Percentiles rank a stretch among this genome's conserved stretches.
These are phyloP conservation scores for Scaptodrosophila lebanonensis DNA, from an alignment of 1,140 invertebrate genomes.

Conservation along the genomic window DNA sequence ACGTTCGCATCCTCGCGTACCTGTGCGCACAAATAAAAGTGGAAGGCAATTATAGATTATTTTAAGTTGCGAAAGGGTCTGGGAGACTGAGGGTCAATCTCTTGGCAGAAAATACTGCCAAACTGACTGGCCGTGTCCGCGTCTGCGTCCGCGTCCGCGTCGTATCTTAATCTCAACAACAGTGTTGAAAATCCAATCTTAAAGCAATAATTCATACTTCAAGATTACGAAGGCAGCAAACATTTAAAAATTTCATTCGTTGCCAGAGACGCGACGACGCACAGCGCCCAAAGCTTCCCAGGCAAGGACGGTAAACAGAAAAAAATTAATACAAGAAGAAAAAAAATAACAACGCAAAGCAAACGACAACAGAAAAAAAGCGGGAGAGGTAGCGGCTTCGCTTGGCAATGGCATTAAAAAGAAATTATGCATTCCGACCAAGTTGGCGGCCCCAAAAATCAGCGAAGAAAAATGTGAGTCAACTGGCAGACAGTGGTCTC, in stretches of 20 bases:
- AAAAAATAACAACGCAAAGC: too few relatives aligned
- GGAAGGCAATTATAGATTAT: slow-evolving; percentile 67
- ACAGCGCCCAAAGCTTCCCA: slow-evolving; percentile 2
- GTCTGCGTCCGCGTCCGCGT: slow-evolving; percentile 17
- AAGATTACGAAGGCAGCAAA: slow-evolving; percentile 74
- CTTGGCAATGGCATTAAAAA: slow-evolving; percentile 67
- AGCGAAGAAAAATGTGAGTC: slow-evolving; percentile 64
- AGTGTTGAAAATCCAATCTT: slow-evolving; percentile 77
- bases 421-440: slow-evolving; percentile 75
- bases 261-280: not conserved
- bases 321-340: slow-evolving; percentile 1
- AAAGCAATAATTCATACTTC: slow-evolving; percentile 76
- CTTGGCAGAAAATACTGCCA: too few relatives aligned
- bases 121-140: not conserved
- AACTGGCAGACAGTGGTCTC: not conserved
- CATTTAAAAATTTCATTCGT: slow-evolving; percentile 70
- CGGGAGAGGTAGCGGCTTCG: not conserved
- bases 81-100: not conserved
- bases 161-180: slow-evolving; percentile 73
- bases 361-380: slow-evolving; percentile 20
- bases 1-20: slow-evolving; percentile 87
- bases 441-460: slow-evolving; percentile 71
- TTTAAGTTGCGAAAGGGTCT: slow-evolving; percentile 26
- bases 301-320: slow-evolving; percentile 9
- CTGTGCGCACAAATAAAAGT: slow-evolving; percentile 77